Conservation (phyloP, 2,888 invertebrate genomes). For the Sinohyriopsis cumingii region DNA sequence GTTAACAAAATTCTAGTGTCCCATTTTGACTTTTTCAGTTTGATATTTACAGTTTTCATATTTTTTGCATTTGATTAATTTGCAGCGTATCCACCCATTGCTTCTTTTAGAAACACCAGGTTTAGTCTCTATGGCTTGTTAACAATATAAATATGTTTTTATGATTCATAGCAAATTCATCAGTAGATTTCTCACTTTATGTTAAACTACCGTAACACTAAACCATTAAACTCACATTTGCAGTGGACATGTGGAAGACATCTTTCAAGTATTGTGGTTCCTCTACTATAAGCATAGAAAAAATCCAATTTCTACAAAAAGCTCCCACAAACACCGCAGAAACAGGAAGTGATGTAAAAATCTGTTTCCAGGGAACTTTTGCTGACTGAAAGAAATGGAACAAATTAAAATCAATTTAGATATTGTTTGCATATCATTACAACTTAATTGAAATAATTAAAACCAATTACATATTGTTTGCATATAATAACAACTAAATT, state of each 20-base stretch:
- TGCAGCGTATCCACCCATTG: no score
- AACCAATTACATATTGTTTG: no score
- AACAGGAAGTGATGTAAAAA: constrained; percentile 52
- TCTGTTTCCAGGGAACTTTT: constrained; percentile 43
- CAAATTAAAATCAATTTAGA: no score
- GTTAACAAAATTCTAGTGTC: no score
- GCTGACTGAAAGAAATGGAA: constrained; percentile 20
- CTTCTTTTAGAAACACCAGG: no score
- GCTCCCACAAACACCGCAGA: constrained; percentile 51
- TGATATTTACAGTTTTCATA: no score
- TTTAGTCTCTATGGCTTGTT: background rate
- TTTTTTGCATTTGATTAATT: no score
- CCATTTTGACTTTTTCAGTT: no score
- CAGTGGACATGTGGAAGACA: constrained; percentile 35
- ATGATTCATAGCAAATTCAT: background rate
- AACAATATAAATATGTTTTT: background rate
- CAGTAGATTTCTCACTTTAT: background rate
- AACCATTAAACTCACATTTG: constrained; percentile 20
- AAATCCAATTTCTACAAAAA: constrained; percentile 57
- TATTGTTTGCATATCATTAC: no score
- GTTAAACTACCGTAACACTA: no score
- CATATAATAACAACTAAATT: no score
- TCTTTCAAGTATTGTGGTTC: constrained; percentile 53
- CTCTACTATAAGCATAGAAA: constrained; percentile 50
- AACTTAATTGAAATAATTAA: no score